Base-by-base conservation (phyloP, 2,797 vertebrate species). In the Centropyge bicolor region DNA sequence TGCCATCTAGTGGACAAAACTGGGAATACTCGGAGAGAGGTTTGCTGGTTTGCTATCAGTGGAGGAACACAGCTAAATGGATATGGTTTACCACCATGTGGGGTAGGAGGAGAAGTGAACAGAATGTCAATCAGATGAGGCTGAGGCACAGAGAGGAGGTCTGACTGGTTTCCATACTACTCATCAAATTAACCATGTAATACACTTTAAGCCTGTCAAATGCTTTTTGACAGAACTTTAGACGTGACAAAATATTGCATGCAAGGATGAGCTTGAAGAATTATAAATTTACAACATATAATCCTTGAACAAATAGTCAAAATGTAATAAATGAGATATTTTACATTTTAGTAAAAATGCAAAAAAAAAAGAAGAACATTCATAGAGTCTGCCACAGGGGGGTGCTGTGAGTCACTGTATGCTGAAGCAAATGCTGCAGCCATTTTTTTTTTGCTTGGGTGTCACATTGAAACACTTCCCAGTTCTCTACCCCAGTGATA, bases 1-100 rank as follows among this genome's bases (percentile, higher is more conserved):
- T 85, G 87, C 80, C 87, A 88, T 79, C 91, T 92, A 22, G 63
- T 85, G 92, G 86, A 51, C 11, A 64, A 57, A 70, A 48, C 0
- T 0, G 46, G 66, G 16, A 62, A 9, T 9, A 41, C 2, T 16
- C 27, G 2, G 27, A 51, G 31, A n/a, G 24, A 57, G 13, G 35
- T 31, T 40, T 46, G 22, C 24, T 12, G 43, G 6, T n/a, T n/a
- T n/a, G n/a, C 22, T 1, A 12, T 60, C 40, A 49, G 35, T 11
- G 16, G 10, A 12, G 36, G 22, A 57, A 38, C 45, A 31, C 27
- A 31, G 27, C 27, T 31, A 46, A 20, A 59, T 46, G 11, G 16
- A 69, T 55, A 49, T 57, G 20, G n/a, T 76, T 54, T 38, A 8
- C 8, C 12, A 22, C 14, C 27, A n/a, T 27, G 43, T 20, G 8